A percentile compares a stretch with the other conserved stretches of the same genome.
Evolutionary conservation across 2,888 invertebrate species (phyloP).

Genomic region (Hydrotaea cyrtoneurina): DNA sequence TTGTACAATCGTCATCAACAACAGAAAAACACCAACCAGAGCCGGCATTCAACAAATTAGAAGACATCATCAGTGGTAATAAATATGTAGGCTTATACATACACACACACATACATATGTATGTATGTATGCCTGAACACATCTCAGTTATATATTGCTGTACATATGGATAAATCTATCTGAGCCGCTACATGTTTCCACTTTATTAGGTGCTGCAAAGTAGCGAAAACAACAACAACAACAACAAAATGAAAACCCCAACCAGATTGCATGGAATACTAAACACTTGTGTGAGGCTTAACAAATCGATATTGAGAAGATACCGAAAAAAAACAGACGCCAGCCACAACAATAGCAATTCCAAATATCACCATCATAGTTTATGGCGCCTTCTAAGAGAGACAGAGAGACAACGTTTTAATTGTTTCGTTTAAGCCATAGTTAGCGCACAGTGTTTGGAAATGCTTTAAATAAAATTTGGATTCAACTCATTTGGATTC

Average conservation of each 20-base stretch:
- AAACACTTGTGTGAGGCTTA: background rate
- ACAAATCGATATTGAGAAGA: background rate
- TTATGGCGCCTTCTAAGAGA: constrained; percentile 23
- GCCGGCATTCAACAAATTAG: constrained; percentile 24
- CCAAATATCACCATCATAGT: constrained; percentile 25
- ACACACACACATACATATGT: background rate
- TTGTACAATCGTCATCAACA: background rate
- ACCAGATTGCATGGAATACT: background rate
- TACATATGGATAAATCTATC: background rate
- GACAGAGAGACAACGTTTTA: background rate
- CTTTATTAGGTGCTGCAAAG: background rate
- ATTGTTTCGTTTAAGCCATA: constrained; percentile 1
- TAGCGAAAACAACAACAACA: no score
- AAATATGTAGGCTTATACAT: constrained; percentile 28
- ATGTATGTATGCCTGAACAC: background rate
- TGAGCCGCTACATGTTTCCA: background rate
- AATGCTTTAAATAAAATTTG: no score
- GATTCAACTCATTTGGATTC: no score
- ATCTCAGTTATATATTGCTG: background rate
- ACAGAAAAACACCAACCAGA: no score
- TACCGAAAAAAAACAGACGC: background rate
- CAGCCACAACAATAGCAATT: constrained; percentile 13
- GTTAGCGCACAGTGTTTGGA: background rate
- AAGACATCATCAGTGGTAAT: constrained; percentile 24
- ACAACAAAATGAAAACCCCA: background rate